These are phyloP conservation scores for Leptinotarsa haldemani DNA, from an alignment of 2,888 invertebrate species.

Conservation along the genomic window DNA sequence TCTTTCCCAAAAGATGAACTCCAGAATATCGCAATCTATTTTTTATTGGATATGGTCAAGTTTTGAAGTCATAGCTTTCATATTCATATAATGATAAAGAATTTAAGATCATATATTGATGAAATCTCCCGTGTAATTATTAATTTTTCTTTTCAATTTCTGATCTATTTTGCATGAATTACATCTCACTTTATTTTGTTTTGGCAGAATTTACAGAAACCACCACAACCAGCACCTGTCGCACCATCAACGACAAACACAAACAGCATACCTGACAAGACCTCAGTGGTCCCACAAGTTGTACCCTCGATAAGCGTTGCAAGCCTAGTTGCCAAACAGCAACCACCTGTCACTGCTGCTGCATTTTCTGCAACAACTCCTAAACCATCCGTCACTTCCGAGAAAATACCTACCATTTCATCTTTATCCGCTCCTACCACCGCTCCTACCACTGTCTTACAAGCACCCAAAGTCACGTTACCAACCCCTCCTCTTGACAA, in stretches of 20 bases:
- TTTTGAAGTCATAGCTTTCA: background rate
- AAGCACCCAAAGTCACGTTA: conserved; percentile 61
- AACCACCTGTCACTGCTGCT: conserved; percentile 34
- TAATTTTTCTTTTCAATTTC: background rate
- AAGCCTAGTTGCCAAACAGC: conserved; percentile 43
- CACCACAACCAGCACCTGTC: conserved; percentile 48
- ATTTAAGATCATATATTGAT: background rate
- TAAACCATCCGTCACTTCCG: conserved; percentile 48
- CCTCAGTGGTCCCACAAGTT: conserved; percentile 44
- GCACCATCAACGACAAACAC: conserved; percentile 51
- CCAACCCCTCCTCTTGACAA: conserved; percentile 61
- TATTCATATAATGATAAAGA: background rate
- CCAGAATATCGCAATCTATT: too few species aligned
- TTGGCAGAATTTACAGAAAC: conserved; percentile 55
- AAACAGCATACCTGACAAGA: conserved; percentile 49
- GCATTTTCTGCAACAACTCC: conserved; percentile 43
- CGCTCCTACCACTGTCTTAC: conserved; percentile 62
- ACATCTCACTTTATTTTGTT: conserved; percentile 37
- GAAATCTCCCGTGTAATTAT: background rate
- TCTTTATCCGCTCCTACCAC: conserved; percentile 50
- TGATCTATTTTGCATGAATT: conserved; percentile 24
- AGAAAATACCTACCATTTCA: conserved; percentile 56
- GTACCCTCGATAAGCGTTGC: conserved; percentile 43
- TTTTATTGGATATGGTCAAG: too few species aligned
- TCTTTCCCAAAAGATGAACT: too few species aligned